Percentiles rank a stretch among this genome's conserved stretches.
These are phyloP conservation scores for Aselliscus stoliczkanus DNA, from an alignment of 2,797 vertebrate genomes.

Conservation along the genomic window DNA sequence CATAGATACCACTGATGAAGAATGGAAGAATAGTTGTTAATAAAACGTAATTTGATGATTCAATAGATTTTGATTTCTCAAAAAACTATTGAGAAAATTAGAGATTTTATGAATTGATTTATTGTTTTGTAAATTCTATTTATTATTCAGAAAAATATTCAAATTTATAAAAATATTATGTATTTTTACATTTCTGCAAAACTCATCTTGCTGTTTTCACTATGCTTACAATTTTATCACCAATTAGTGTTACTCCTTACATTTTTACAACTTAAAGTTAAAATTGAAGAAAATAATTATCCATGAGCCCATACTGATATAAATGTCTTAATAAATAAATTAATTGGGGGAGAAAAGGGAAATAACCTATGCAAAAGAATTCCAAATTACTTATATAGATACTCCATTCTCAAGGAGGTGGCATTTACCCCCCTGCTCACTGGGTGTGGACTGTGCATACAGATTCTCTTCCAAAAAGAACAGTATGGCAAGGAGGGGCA, in stretches of 20 bases:
- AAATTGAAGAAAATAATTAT: background rate
- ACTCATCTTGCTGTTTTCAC: background rate
- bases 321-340: background rate
- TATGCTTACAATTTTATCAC: background rate
- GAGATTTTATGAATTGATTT: background rate
- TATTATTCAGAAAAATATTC: background rate
- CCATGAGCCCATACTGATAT: background rate
- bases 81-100: background rate
- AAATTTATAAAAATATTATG: background rate
- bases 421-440: background rate
- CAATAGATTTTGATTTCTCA: background rate
- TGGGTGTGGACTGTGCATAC: background rate
- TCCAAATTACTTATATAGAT: background rate
- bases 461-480: background rate
- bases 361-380: background rate
- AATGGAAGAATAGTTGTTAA: background rate
- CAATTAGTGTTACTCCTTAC: background rate
- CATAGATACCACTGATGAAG: background rate
- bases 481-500: background rate
- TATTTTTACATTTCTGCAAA: background rate
- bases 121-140: background rate
- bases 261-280: background rate
- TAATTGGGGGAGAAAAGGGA: background rate
- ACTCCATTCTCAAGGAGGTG: background rate
- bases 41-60: background rate